phyloP scores from a whole-genome alignment of 2,113 vertebrate genomes.

The Neolamprologus cancellatus region DNA sequence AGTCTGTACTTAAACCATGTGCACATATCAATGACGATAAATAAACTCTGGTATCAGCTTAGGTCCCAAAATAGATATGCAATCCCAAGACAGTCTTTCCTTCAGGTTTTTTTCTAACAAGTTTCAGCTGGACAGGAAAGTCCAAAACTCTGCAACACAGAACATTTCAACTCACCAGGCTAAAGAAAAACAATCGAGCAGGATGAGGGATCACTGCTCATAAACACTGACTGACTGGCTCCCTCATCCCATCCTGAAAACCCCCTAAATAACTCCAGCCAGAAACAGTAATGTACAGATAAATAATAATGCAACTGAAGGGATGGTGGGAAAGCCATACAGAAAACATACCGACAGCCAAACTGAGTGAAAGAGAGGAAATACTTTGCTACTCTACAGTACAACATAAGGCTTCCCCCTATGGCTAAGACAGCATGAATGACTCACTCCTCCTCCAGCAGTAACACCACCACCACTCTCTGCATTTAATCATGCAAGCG shows the following conservation, averaged over 20 bases:
- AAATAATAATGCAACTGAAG: not conserved
- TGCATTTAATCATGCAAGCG: not conserved
- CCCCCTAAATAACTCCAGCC: not conserved
- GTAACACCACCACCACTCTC: not conserved
- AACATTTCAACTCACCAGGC: not conserved
- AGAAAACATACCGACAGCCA: not conserved
- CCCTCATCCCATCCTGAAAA: not conserved
- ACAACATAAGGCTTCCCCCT: not conserved
- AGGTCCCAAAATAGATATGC: not conserved
- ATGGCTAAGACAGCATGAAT: not conserved
- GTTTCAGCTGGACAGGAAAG: not conserved
- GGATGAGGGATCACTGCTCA: not conserved
- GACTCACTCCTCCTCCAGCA: conserved; percentile 26
- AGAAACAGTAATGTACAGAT: not conserved
- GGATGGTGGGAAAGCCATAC: rapidly evolving
- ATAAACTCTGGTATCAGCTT: not conserved
- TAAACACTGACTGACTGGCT: not conserved
- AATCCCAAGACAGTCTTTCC: not conserved
- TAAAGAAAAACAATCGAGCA: not conserved
- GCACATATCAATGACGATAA: rapidly evolving
- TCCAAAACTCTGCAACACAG: not conserved
- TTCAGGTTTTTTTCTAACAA: not conserved
- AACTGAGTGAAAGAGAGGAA: not conserved
- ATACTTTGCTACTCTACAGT: not conserved
- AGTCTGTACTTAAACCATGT: not conserved